Evolutionary conservation across 2,797 vertebrate species (phyloP), one percentile per base, ranked within the genome.

Genomic region (Hypotaenidia okinawae): DNA sequence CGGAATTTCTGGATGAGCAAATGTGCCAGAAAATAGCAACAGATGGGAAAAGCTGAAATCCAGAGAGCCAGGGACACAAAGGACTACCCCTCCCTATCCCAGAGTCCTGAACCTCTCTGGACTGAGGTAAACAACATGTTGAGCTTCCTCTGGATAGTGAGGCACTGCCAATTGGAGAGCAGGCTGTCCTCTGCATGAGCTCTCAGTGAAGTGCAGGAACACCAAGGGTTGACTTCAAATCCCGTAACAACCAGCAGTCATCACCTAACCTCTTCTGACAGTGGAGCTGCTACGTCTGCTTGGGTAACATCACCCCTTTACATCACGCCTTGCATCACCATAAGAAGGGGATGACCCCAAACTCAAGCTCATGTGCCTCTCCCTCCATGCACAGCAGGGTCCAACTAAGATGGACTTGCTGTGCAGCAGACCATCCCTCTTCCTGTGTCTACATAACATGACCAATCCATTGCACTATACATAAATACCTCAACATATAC

Each of bases 381-480:
- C 58, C 28, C 77, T 64, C 22, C 45, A 85, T 21, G 18, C 39
- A 82, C 57, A 39, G 30, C n/a, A 72, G 22, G 37, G n/a, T 84
- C 57, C 33, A 74, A 7, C 2, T 35, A 45, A 58, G 55, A 61
- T 32, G 47, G 16, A 61, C 10, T 12, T 69, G 47, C 30, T 43
- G 19, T 67, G 77, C 43, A 80, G 74, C 45, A 72, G 28, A 30
- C 86, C 61, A 18, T 8, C 63, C 66, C 39, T 78, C 37, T 33
- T 72, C 68, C 43, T 62, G 37, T 8, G 32, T 72, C 73, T 45
- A 16, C 28, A 59, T 3, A 83, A 51, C 9, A 32, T 69, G 28
- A 41, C 37, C 0, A 0, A 93, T n/a, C 18, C 70, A 51, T 0
- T 27, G 27, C 14, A 22, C 43, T 67, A 54, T 17, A 84, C 1